Base-by-base conservation (phyloP, 2,888 invertebrate species). In the Mycalesis mineus region DNA sequence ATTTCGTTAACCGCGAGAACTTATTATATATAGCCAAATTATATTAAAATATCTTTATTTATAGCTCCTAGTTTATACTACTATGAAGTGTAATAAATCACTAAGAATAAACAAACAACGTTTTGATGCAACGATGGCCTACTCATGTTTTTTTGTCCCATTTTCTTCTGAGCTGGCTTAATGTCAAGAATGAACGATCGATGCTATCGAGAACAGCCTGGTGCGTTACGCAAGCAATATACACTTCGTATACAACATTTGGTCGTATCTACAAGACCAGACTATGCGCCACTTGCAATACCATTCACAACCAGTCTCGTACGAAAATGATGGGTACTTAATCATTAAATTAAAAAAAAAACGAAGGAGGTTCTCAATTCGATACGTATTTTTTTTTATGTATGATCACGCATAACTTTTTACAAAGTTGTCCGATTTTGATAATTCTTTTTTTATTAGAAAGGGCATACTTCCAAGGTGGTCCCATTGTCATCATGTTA, bases 141-240 rank as follows among this genome's bases (percentile, higher is more conserved):
- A 29, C 45, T 31, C 29, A 11, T 11, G 29, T 45, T 29, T 45
- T 45, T 45, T 45, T 45, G 45, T 45, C 29, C 45, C 29, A 45
- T 45, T 29, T 45, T 29, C 45, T 29, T 13, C 14, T 45, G 44
- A 45, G 29, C 45, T 45, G 45, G 45, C 45, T 45, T 45, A 45
- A 45, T 31, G 29, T 45, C 45, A 45, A 45, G 48, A 22, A 37
- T 48, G 36, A 48, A 36, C 45, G 45, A 48, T 36, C 22, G 48
- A 48, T 48, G 48, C 48, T 29, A 48, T 48, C 48, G 15, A 17
- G 36, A 48, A 36, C 36, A 48, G 36, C 48, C 17, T 48, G 33
- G 22, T 36, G 33, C 36, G 36, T 48, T 48, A 48, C 48, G 48
- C 48, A 48, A 48, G 48, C 22, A 48, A 22, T 17, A 17, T 36